Evolutionary conservation across 2,113 vertebrate genomes (phyloP), one percentile per base, ranked within the genome.

Genomic region (Enhydra lutris): DNA sequence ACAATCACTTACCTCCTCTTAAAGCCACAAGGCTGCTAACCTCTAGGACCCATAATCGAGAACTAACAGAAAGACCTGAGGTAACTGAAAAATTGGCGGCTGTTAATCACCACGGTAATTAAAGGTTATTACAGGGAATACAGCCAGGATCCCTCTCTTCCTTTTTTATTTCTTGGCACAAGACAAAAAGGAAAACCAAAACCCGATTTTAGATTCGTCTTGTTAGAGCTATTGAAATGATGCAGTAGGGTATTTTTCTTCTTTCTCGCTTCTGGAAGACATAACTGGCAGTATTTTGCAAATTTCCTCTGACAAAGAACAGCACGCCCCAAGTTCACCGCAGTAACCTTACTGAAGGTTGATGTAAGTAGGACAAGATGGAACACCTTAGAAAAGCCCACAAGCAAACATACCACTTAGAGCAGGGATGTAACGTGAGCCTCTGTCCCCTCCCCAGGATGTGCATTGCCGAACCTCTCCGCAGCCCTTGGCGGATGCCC

Each of bases 191-290:
- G 20, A 74, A 97, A 59, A 95, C 74, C 69, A 92, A 84, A 91
- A 85, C 76, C 31, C 4, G 14, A 42, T 93, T 93, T 97, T 86
- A 80, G 73, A 39, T 59, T 94, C 47, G 89, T 97, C 50, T 86
- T 97, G 45, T 91, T 81, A 95, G 67, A 97, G 50, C 47, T 92
- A 71, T 52, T 94, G 84, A 96, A 93, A 95, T 92, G 91, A 81
- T 73, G 4, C 20, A 82, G 57, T 59, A n/a, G 89, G 50, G 31
- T 65, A 50, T 57, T 95, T 92, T 94, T 45, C 23, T 26, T 31
- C 31, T 91, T 92, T 96, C 24, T 95, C 92, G 61, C 42, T 95
- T 96, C 21, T 52, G 65, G 82, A 87, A 94, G 57, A 84, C 90
- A 39, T 36, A 94, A 79, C 39, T 94, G 81, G 65, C 12, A 89